Conservation (phyloP, 2,113 vertebrate species). For the Arizona elegans region DNA sequence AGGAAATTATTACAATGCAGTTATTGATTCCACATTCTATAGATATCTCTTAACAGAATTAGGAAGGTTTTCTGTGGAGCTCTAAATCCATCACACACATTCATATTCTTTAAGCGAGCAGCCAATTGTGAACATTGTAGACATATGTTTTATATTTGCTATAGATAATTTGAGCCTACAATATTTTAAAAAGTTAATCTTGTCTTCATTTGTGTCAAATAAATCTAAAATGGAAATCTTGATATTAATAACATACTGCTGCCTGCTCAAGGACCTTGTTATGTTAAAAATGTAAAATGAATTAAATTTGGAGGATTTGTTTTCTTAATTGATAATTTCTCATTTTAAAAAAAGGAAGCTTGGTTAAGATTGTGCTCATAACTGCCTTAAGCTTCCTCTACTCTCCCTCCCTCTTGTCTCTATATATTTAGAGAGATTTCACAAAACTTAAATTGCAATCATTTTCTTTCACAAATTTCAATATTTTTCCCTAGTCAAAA, state of each 20-base stretch:
- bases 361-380: conserved; percentile 40
- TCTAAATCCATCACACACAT: background rate
- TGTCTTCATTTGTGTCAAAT: conserved; percentile 42
- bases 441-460: conserved; percentile 62
- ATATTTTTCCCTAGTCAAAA: conserved; percentile 44
- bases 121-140: background rate
- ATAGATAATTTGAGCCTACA: conserved; percentile 48
- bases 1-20: background rate
- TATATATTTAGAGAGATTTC: conserved; percentile 53
- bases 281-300: conserved; percentile 50
- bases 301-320: conserved; percentile 37
- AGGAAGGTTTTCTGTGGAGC: background rate
- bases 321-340: conserved; percentile 47
- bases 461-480: conserved; percentile 55
- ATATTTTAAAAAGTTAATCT: conserved; percentile 40
- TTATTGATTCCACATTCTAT: background rate
- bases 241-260: conserved; percentile 46
- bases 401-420: conserved; percentile 46
- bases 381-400: conserved; percentile 46
- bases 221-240: conserved; percentile 43
- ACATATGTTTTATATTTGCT: conserved; percentile 18
- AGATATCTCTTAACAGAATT: background rate
- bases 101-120: background rate
- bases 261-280: conserved; percentile 42
- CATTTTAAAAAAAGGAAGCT: conserved; percentile 49